Base-by-base conservation (phyloP, 2,888 invertebrate species). In the Halocaridina rubra region DNA sequence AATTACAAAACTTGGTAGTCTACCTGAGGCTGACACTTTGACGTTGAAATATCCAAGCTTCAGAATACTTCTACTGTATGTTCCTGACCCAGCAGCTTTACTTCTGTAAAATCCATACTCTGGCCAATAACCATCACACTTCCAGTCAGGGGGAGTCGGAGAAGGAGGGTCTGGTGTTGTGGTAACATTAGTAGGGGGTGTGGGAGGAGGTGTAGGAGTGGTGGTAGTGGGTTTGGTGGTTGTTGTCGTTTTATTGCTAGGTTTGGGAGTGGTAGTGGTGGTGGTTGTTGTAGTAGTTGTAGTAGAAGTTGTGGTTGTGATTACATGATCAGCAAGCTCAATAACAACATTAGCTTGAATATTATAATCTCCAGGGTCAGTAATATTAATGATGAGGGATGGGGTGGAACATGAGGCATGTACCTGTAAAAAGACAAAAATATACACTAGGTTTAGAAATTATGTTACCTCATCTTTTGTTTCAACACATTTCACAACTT, bases 61-160 rank as follows among this genome's bases (percentile, higher is more conserved):
- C 10, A 77, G 30, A 3, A 71, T 81, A n/a, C 69, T 59, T 13
- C 27, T 30, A 16, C 53, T 69, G 24, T n/a, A 78, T 13, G 64
- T 64, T 10, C 39, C 19, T 1, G 16, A 5, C 16, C 19, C 5
- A n/a, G 22, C 19, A 10, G 13, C 13, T 24, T 13, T 8, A 5
- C 32, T 57, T 29, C 1, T 13, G n/a, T 5, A 5, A 67, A 53
- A 27, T 13, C 59, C 72, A 19, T 32, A 61, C 32, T 84, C 57
- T 19, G 84, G 84, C 84, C 80, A 88, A 32, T 78, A 77, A 3
- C 88, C 88, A 81, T 86, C 88, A 86, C 88, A 88, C 16, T 33
- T 64, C 75, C 81, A 88, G 24, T 19, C 27, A 13, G 57, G 57
- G 1, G 30, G 86, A 27, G 80, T 81, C 4, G 85, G 86, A 2